These are phyloP conservation scores for Prorops nasuta DNA, from an alignment of 1,140 invertebrate species.

Conservation along the genomic window DNA sequence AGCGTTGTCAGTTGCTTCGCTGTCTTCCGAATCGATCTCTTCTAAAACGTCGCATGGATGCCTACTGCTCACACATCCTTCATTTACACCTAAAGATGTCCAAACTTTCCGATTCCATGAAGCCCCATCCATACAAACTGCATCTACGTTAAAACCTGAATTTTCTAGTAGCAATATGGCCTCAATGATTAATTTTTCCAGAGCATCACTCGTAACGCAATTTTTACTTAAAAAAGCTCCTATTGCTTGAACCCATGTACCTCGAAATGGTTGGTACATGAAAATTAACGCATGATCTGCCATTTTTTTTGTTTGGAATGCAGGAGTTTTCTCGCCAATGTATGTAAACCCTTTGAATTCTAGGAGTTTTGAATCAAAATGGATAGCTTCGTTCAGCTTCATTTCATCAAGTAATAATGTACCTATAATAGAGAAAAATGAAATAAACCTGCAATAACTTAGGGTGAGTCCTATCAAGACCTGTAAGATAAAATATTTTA, in stretches of 20 bases:
- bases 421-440: background rate
- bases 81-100: constrained; percentile 16
- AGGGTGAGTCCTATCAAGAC: background rate
- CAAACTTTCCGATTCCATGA: constrained; percentile 24
- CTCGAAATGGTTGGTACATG: constrained; percentile 34
- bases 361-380: constrained; percentile 11
- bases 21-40: no score
- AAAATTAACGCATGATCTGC: constrained; percentile 33
- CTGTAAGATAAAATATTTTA: background rate
- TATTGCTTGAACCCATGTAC: constrained; percentile 27
- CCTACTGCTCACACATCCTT: constrained; percentile 1
- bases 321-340: constrained; percentile 28
- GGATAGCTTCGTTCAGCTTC: constrained; percentile 10
- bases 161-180: constrained; percentile 19
- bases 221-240: constrained; percentile 29
- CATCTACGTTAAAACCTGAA: constrained; percentile 19
- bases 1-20: no score
- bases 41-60: constrained; percentile 16
- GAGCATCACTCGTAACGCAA: constrained; percentile 18
- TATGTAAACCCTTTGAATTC: constrained; percentile 23
- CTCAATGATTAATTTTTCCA: constrained; percentile 30
- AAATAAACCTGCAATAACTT: background rate
- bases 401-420: background rate
- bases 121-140: constrained; percentile 19
- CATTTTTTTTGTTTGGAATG: constrained; percentile 17